Conservation (phyloP, 1,140 invertebrate species). For the Propsilocerus akamusi region DNA sequence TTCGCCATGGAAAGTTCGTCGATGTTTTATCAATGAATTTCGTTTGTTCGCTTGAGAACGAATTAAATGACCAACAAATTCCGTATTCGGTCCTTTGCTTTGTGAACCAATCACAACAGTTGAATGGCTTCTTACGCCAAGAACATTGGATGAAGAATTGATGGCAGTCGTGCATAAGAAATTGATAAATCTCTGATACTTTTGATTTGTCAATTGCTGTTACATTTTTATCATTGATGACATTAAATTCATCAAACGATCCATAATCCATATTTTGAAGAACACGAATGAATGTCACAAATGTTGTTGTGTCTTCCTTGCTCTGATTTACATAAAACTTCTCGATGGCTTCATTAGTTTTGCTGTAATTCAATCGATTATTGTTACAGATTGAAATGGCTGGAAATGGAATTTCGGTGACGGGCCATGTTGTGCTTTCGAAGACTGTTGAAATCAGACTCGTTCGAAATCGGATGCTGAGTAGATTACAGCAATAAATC, state of each 20-base stretch:
- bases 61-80: conserved; percentile 33
- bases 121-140: conserved; percentile 13
- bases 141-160: conserved; percentile 16
- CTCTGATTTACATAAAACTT: conserved; percentile 12
- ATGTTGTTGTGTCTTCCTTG: background rate
- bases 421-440: conserved; percentile 17
- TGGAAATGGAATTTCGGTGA: conserved; percentile 18
- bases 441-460: conserved; percentile 18
- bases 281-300: background rate
- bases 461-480: conserved; percentile 16
- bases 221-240: background rate
- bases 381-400: conserved; percentile 21
- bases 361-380: conserved; percentile 20
- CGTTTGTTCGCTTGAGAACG: conserved; percentile 20
- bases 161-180: conserved; percentile 19
- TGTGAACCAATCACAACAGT: conserved; percentile 20
- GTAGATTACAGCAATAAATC: conserved; percentile 16
- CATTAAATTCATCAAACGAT: background rate
- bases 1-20: conserved; percentile 16
- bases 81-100: conserved; percentile 28
- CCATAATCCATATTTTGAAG: background rate
- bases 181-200: conserved; percentile 8
- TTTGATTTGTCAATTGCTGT: background rate
- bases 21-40: background rate
- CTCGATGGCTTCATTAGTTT: conserved; percentile 11